Evolutionary conservation across 2,113 vertebrate genomes (phyloP), one percentile per base, ranked within the genome.

Genomic region (Orthochromis malagaraziensis): DNA sequence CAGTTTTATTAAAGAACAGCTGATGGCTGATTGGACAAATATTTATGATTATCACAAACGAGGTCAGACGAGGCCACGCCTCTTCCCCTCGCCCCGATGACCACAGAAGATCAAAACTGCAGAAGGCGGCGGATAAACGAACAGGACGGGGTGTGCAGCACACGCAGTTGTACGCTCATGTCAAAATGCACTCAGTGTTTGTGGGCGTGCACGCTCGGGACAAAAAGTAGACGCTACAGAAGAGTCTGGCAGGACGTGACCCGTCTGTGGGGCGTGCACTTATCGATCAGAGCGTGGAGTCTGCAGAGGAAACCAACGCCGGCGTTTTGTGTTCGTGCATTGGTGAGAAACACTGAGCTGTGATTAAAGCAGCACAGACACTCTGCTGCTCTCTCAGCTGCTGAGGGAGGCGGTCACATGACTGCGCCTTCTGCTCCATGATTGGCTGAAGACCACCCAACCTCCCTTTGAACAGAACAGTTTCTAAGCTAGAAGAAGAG

Each of bases 361-460:
- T 70, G 35, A 42, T 42, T 16, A 42, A 42, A 70, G 65, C 35
- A 75, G 70, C 16, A 29, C 24, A 29, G 10, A n/a, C 26, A 13
- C 42, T 14, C 19, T 3, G 60, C 60, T 12, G 31, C 31, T n/a
- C 57, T 31, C 57, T 35, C 6, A 38, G 17, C 60, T 2, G 9
- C 33, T 4, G 42, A 75, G 24, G 42, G 6, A 49, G 70, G 16
- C 6, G 6, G 49, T 79, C 87, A 92, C 7, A 19, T 91, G 89
- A 90, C 84, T n/a, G 1, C 1, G 2, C 5, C 31, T 47, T 26
- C 68, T 87, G 85, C 55, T 84, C 42, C 84, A 3, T 70, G 60
- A 94, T 93, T 92, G 90, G 94, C 85, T 86, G 58, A 65, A 47
- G 53, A 3, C 19, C 38, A n/a, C 17, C 33, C 3, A 54, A 83